These are phyloP conservation scores for Clarias macrocephalus DNA, from an alignment of 2,113 vertebrate genomes.

Conservation along the genomic window DNA sequence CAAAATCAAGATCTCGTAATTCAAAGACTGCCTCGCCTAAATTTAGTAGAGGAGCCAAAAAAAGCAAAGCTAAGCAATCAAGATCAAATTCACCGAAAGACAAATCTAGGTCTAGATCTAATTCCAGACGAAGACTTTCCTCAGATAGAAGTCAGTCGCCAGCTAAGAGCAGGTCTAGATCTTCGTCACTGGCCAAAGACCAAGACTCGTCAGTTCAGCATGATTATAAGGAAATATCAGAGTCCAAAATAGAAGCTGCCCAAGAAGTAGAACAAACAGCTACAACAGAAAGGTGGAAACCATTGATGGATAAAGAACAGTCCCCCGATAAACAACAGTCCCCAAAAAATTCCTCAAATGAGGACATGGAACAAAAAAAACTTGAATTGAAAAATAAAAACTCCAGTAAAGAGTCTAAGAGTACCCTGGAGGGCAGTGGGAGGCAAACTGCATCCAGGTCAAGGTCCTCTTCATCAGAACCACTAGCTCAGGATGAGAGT, in stretches of 20 bases:
- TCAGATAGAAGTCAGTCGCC: constrained; percentile 62
- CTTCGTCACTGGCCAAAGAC: constrained; percentile 61
- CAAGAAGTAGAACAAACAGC: background rate
- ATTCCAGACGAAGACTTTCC: constrained; percentile 60
- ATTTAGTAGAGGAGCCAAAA: constrained; percentile 36
- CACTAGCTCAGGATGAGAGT: constrained; percentile 52
- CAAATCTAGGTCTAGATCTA: constrained; percentile 52
- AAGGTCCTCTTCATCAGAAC: constrained; percentile 63
- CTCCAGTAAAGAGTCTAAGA: background rate
- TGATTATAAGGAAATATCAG: constrained; percentile 19
- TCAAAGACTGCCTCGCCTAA: constrained; percentile 55
- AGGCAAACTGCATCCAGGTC: constrained; percentile 52
- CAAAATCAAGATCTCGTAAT: constrained; percentile 65
- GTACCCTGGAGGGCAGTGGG: constrained; percentile 17
- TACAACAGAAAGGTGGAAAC: constrained; percentile 42
- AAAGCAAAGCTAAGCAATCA: constrained; percentile 46
- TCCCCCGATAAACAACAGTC: background rate
- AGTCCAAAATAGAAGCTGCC: background rate
- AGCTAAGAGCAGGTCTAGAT: constrained; percentile 55
- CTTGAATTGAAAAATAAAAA: constrained; percentile 21
- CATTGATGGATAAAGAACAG: constrained; percentile 3
- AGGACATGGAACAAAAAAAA: constrained; percentile 23
- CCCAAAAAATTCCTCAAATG: constrained; percentile 30
- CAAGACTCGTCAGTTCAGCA: constrained; percentile 18
- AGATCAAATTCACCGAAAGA: constrained; percentile 52